Conservation (phyloP, 2,797 vertebrate genomes). For the Sebastes taczanowskii region DNA sequence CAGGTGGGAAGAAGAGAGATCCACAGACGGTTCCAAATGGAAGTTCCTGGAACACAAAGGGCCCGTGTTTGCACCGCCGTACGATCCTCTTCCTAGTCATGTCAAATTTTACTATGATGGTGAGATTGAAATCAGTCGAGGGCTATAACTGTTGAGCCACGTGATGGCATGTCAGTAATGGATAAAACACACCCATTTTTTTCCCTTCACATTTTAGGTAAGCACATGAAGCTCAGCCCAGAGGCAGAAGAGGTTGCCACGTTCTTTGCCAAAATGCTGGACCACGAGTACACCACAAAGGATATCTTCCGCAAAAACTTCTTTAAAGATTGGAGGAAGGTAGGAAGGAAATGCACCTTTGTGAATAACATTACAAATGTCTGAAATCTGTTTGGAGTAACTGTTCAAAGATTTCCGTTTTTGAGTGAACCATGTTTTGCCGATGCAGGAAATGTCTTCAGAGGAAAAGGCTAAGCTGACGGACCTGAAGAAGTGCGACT, state of each 20-base stretch:
- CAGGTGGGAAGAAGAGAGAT: constrained; percentile 99
- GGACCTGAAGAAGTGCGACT: constrained; percentile 95
- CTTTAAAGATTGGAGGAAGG: constrained; percentile 99
- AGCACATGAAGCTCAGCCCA: constrained; percentile 91
- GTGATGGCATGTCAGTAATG: not conserved
- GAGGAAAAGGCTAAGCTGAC: constrained; percentile 92
- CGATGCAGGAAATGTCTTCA: constrained; percentile 92
- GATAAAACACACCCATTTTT: not conserved
- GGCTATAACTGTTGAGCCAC: not conserved
- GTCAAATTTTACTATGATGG: constrained; percentile 98
- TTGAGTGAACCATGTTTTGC: not conserved
- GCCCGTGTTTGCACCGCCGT: constrained; percentile 95
- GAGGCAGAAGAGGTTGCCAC: constrained; percentile 97
- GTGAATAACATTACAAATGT: not conserved
- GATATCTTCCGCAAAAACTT: constrained; percentile 99
- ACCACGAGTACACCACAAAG: constrained; percentile 98
- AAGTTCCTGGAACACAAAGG: constrained; percentile 99
- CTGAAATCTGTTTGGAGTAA: not conserved
- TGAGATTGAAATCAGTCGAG: constrained; percentile 66
- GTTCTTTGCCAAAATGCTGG: constrained; percentile 99
- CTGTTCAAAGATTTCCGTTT: not conserved
- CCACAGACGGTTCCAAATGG: constrained; percentile 96
- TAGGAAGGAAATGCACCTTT: constrained; percentile 39
- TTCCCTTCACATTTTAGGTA: constrained; percentile 79
- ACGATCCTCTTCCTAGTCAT: constrained; percentile 91